Conservation (phyloP, 1,140 invertebrate genomes). For the Onthophagus taurus region DNA sequence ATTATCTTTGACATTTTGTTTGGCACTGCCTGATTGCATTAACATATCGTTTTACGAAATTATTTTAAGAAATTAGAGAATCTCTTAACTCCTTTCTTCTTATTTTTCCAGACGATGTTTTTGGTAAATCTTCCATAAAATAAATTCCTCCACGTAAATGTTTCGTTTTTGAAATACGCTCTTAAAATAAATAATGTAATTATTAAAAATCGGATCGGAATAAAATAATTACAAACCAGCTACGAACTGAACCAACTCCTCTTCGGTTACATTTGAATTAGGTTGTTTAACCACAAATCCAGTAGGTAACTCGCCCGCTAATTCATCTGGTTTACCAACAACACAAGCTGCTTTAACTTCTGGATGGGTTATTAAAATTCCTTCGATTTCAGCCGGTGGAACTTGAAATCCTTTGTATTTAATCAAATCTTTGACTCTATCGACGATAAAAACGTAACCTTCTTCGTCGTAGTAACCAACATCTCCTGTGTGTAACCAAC, state of each 20-base stretch:
- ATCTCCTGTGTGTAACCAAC: constrained; percentile 76
- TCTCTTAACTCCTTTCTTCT: too few species aligned
- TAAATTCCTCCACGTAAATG: too few species aligned
- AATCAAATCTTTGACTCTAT: constrained; percentile 69
- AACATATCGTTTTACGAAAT: too few species aligned
- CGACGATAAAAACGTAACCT: constrained; percentile 60
- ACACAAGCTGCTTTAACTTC: constrained; percentile 61
- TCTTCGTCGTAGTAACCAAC: constrained; percentile 65
- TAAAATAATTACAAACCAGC: constrained; percentile 22
- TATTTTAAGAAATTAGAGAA: too few species aligned
- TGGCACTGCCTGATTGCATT: too few species aligned
- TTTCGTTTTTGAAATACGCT: too few species aligned
- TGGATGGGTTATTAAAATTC: constrained; percentile 53
- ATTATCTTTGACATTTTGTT: too few species aligned
- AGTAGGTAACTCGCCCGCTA: constrained; percentile 56
- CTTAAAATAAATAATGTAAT: too few species aligned
- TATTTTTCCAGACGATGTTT: too few species aligned
- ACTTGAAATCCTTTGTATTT: constrained; percentile 73
- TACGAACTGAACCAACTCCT: constrained; percentile 44
- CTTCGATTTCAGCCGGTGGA: constrained; percentile 66
- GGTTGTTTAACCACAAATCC: constrained; percentile 56
- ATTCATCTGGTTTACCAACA: constrained; percentile 55
- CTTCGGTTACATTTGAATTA: constrained; percentile 36
- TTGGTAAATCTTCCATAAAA: too few species aligned
- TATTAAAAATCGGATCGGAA: too few species aligned